Evolutionary conservation across 2,888 invertebrate species (phyloP).

Genomic region (Byasa hedistus): DNA sequence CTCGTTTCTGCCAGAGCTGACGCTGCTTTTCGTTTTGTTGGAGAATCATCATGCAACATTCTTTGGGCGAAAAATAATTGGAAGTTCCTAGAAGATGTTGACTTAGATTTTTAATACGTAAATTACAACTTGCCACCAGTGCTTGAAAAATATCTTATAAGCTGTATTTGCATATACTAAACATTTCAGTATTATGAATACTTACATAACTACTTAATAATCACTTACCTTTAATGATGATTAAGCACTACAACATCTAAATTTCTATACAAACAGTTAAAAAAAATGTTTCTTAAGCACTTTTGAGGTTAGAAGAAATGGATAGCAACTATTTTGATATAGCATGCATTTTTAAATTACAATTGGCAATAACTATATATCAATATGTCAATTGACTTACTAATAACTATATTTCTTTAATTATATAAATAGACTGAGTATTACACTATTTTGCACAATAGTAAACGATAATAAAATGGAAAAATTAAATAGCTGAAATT

Average conservation of each 20-base stretch:
- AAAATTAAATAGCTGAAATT: no score
- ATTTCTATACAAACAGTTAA: not conserved
- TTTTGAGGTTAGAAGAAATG: not conserved
- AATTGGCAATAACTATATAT: not conserved
- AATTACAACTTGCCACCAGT: not conserved
- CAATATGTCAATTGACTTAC: not conserved
- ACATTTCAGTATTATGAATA: not conserved
- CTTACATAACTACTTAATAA: not conserved
- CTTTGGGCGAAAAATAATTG: conserved; percentile 85
- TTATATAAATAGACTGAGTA: not conserved
- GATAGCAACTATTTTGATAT: not conserved
- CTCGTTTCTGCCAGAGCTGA: conserved; percentile 85
- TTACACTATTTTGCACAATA: no score
- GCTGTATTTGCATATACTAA: not conserved
- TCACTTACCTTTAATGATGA: not conserved
- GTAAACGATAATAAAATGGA: no score
- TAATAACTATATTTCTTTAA: not conserved
- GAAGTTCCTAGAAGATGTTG: conserved; percentile 81
- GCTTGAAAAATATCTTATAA: no score
- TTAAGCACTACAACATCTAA: not conserved
- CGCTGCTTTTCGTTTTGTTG: conserved; percentile 79
- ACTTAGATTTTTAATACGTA: not conserved
- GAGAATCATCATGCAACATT: conserved; percentile 82
- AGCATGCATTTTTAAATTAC: not conserved
- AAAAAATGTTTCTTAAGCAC: conserved; percentile 5